Conservation (phyloP, 37 sponge, comb jelly and placozoan genomes). For the Halisarca cf. caerulea region DNA sequence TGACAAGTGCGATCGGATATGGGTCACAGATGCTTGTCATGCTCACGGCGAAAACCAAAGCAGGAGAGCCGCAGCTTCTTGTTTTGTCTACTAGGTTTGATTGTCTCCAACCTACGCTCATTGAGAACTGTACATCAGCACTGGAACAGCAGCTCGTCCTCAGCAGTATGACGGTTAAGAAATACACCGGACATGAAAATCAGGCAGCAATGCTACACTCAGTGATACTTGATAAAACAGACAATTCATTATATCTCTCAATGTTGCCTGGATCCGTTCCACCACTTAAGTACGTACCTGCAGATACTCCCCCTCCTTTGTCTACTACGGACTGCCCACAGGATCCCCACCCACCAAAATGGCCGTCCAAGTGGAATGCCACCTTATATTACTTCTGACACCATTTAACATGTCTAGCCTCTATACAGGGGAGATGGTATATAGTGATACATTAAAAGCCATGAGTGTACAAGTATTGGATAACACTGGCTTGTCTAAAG, state of each 20-base stretch:
- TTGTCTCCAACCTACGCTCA: not conserved
- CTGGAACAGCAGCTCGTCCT: not conserved
- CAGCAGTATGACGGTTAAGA: not conserved
- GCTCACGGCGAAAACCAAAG: constrained; percentile 1
- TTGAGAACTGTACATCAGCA: constrained; percentile 10
- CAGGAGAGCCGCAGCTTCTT: not conserved
- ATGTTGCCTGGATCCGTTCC: constrained; percentile 31
- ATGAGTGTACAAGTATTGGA: constrained; percentile 13
- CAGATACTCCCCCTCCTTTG: constrained; percentile 3
- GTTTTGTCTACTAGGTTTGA: not conserved
- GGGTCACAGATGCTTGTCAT: constrained; percentile 29
- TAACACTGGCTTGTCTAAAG: not conserved
- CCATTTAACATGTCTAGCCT: constrained; percentile 8
- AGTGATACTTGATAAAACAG: constrained; percentile 10
- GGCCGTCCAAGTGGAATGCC: constrained; percentile 33
- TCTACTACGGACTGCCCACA: not conserved
- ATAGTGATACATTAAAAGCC: constrained; percentile 20
- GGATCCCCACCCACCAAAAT: not conserved
- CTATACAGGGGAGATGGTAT: constrained; percentile 22
- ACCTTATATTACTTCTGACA: constrained; percentile 29
- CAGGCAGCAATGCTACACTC: constrained; percentile 37
- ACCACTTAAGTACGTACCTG: constrained; percentile 31
- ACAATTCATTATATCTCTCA: not conserved
- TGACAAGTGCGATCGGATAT: constrained; percentile 41
- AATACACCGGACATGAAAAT: not conserved